phyloP scores from a whole-genome alignment of 2,888 invertebrate genomes.

The Diplolepis rosae region DNA sequence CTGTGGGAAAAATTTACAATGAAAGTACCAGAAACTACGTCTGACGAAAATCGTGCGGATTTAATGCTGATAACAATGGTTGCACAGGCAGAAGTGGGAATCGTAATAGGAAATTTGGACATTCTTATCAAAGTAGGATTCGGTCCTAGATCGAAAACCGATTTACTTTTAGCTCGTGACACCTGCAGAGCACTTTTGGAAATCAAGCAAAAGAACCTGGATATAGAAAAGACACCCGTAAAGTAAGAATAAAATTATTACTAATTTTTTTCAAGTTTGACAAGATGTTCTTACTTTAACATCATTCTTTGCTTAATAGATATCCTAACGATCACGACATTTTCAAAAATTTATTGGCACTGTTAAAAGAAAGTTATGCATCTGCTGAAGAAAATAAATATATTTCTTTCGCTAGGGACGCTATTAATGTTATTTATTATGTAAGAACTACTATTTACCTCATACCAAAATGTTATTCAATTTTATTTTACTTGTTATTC shows the following conservation, averaged over 20 bases:
- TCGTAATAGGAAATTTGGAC: slow-evolving; percentile 82
- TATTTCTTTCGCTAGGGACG: slow-evolving; percentile 77
- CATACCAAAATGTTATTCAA: no score
- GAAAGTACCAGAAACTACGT: slow-evolving; percentile 81
- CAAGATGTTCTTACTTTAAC: not conserved
- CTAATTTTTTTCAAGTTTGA: not conserved
- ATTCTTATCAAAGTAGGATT: slow-evolving; percentile 84
- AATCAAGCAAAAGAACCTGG: slow-evolving; percentile 70
- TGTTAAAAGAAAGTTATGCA: slow-evolving; percentile 75
- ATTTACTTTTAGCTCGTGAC: slow-evolving; percentile 77
- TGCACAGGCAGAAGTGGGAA: slow-evolving; percentile 78
- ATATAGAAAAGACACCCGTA: slow-evolving; percentile 67
- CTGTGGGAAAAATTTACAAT: slow-evolving; percentile 90
- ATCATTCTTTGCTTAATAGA: slow-evolving; percentile 59
- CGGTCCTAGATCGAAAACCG: slow-evolving; percentile 74
- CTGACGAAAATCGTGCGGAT: slow-evolving; percentile 83
- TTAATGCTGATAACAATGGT: slow-evolving; percentile 87
- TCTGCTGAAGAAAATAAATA: slow-evolving; percentile 74
- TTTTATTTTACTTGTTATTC: no score
- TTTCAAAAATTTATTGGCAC: slow-evolving; percentile 74
- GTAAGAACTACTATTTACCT: slow-evolving; percentile 60
- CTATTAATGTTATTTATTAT: slow-evolving; percentile 78
- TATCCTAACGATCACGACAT: slow-evolving; percentile 76
- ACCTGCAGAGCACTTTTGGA: slow-evolving; percentile 78
- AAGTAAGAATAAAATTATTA: slow-evolving; percentile 52